A percentile compares a stretch with the other conserved stretches of the same genome.
Conservation (phyloP, 1,140 invertebrate species). For the Sminthurides bifidus region DNA sequence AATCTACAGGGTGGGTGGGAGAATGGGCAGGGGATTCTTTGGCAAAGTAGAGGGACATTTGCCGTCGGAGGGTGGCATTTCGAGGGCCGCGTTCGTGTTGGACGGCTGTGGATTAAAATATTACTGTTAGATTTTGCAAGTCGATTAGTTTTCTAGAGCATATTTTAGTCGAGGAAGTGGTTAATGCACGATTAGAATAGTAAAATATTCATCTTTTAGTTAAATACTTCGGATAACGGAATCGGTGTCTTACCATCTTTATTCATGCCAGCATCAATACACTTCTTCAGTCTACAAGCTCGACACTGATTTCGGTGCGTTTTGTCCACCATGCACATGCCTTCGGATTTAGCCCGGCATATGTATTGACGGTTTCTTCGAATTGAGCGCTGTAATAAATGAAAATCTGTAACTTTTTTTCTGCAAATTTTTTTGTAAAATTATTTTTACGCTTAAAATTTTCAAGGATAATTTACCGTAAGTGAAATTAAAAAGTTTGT, state of each 20-base stretch:
- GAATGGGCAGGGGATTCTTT: slow-evolving; percentile 36
- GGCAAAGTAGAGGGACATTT: slow-evolving; percentile 65
- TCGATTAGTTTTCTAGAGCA: no score
- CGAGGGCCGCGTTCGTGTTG: slow-evolving; percentile 96
- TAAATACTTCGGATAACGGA: not conserved
- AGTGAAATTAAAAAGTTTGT: not conserved
- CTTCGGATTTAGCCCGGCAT: slow-evolving; percentile 81
- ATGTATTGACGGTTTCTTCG: slow-evolving; percentile 85
- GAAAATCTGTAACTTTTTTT: not conserved
- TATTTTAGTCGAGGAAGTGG: no score
- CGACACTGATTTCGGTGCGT: slow-evolving; percentile 56
- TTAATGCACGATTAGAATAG: not conserved
- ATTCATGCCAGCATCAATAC: slow-evolving; percentile 47
- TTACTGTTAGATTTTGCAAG: no score
- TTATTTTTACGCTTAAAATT: not conserved
- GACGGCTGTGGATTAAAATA: slow-evolving; percentile 60
- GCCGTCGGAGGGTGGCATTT: slow-evolving; percentile 76
- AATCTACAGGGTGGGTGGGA: not conserved
- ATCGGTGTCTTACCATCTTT: slow-evolving; percentile 40
- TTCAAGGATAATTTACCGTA: not conserved
- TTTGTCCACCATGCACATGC: slow-evolving; percentile 85
- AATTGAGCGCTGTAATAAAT: slow-evolving; percentile 69
- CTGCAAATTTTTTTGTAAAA: not conserved
- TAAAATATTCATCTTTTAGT: not conserved
- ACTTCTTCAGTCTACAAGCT: slow-evolving; percentile 44